Percentiles rank a stretch among this genome's conserved stretches.
phyloP scores from a whole-genome alignment of 2,113 vertebrate genomes.

The Stictonetta naevosa region DNA sequence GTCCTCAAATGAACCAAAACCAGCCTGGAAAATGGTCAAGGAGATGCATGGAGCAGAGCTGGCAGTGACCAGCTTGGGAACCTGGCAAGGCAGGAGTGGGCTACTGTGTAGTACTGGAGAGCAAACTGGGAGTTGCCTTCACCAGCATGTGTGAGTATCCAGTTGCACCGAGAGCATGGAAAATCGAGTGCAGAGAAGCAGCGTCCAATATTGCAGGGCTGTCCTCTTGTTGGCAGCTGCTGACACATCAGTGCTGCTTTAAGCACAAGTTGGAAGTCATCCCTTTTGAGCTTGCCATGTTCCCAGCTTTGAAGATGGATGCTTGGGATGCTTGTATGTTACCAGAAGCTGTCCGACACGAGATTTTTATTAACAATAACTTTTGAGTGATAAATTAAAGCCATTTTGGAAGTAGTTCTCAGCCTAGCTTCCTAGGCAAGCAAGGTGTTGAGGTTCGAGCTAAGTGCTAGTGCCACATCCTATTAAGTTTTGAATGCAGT shows the following conservation, averaged over 20 bases:
- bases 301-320: background rate
- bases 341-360: background rate
- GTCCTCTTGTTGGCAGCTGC: fast-evolving
- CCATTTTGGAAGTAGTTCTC: background rate
- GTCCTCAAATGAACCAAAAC: constrained; percentile 3
- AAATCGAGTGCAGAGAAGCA: background rate
- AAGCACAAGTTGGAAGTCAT: background rate
- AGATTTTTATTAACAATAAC: fast-evolving
- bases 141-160: background rate
- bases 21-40: fast-evolving
- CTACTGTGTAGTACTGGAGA: background rate
- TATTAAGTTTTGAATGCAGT: background rate
- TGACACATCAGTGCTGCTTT: fast-evolving
- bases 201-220: fast-evolving
- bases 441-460: background rate
- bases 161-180: background rate
- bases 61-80: fast-evolving
- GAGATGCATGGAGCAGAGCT: background rate
- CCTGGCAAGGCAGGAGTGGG: background rate
- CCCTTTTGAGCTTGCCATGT: background rate
- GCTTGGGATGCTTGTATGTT: fast-evolving
- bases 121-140: background rate
- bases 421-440: background rate
- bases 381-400: background rate
- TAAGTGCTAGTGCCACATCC: fast-evolving